phyloP scores from a whole-genome alignment of 2,888 invertebrate species.

The Dicyrtoma fusca region DNA sequence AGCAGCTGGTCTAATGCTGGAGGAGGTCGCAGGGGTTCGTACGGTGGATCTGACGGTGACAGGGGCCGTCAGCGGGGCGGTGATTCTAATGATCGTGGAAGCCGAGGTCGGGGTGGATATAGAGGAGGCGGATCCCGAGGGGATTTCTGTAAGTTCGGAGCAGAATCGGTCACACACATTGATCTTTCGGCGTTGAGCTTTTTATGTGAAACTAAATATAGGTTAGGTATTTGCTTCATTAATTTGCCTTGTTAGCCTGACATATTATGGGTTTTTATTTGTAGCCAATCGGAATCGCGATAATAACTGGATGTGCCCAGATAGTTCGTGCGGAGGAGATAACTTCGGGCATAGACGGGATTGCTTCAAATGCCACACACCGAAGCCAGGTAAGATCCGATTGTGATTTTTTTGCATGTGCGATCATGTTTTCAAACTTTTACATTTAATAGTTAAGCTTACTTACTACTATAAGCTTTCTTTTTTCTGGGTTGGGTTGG shows the following conservation, averaged over 20 bases:
- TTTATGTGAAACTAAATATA: neutral
- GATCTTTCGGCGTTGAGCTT: neutral
- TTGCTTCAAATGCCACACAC: no score
- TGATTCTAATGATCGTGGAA: no score
- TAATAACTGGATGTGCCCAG: no score
- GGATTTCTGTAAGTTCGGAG: neutral
- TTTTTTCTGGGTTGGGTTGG: no score
- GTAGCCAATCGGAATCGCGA: no score
- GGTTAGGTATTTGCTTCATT: neutral
- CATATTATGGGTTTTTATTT: neutral
- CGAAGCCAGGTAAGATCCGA: no score
- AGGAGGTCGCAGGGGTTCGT: constrained; percentile 16
- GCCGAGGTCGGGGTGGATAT: constrained; percentile 35
- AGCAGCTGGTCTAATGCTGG: neutral
- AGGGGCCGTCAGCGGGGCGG: constrained; percentile 35
- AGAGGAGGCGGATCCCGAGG: neutral
- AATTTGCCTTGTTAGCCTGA: neutral
- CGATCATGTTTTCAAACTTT: no score
- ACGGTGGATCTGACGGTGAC: constrained; percentile 4
- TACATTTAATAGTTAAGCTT: no score
- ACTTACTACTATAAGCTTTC: no score
- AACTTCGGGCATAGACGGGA: no score
- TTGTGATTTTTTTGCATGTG: no score
- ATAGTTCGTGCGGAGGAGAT: no score
- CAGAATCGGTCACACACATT: neutral